Percentiles rank a stretch among this genome's conserved stretches.
phyloP scores from a whole-genome alignment of 30 jellyfish, hydroid and myxozoan genomes.

The Morbakka virulenta region DNA sequence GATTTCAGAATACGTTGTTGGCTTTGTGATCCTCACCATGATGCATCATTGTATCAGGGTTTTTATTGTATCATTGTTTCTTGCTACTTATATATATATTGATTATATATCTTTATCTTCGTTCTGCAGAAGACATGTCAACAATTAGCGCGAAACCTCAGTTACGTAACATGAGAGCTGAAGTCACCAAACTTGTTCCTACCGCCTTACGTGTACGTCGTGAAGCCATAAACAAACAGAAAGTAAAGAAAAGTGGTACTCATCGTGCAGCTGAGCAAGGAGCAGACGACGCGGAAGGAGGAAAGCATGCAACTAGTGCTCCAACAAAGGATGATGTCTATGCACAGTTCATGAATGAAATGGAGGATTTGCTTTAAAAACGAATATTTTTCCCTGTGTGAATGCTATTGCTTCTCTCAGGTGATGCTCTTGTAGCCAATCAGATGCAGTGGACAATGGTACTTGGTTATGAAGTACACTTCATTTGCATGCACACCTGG shows the following conservation, averaged over 20 bases:
- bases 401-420: too few species aligned
- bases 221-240: conserved; percentile 27
- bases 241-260: conserved; percentile 7
- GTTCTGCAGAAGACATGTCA: conserved; percentile 77
- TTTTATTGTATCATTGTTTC: too few species aligned
- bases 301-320: neutral
- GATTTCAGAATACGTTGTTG: too few species aligned
- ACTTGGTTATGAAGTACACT: too few species aligned
- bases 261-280: neutral
- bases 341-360: conserved; percentile 84
- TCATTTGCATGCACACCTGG: too few species aligned
- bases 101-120: too few species aligned
- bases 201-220: conserved; percentile 84
- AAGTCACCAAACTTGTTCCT: conserved; percentile 96
- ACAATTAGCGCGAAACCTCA: conserved; percentile 94
- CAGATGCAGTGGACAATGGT: too few species aligned
- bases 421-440: too few species aligned
- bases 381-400: too few species aligned
- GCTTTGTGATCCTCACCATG: too few species aligned
- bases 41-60: too few species aligned
- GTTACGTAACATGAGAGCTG: conserved; percentile 96
- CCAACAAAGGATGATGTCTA: conserved; percentile 95
- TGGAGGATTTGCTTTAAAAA: conserved; percentile 84
- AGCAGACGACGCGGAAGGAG: neutral
- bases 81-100: too few species aligned